These are phyloP conservation scores for Chelonus formosanus DNA, from an alignment of 2,888 invertebrate species.

Conservation along the genomic window DNA sequence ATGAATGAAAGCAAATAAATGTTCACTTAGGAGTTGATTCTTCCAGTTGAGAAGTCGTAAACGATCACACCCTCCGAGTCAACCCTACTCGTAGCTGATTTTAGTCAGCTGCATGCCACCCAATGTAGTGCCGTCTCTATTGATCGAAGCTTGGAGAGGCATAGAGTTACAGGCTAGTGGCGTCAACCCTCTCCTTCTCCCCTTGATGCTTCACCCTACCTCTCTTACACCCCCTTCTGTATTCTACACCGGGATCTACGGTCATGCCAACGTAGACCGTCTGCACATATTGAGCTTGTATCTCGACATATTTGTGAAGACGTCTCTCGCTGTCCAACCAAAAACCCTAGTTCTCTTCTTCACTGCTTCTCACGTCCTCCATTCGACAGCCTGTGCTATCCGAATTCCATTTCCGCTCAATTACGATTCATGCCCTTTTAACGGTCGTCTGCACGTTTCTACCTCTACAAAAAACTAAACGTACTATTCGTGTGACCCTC, in stretches of 20 bases:
- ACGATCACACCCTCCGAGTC: conserved; percentile 8
- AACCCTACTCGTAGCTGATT: conserved; percentile 43
- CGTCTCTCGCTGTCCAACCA: conserved; percentile 32
- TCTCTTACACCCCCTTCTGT: conserved; percentile 5
- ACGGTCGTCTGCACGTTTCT: too few relatives aligned
- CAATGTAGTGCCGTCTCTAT: conserved; percentile 58
- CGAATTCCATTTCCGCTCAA: conserved; percentile 60
- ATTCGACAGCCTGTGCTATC: conserved; percentile 49
- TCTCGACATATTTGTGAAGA: conserved; percentile 25
- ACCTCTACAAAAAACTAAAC: too few relatives aligned
- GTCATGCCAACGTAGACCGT: conserved; percentile 20
- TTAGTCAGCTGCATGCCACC: conserved; percentile 54
- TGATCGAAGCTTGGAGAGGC: conserved; percentile 58
- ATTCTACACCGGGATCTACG: conserved; percentile 13
- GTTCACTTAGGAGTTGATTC: conserved; percentile 5
- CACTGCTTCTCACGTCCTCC: conserved; percentile 31
- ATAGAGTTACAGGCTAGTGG: conserved; percentile 62
- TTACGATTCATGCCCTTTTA: conserved; percentile 55
- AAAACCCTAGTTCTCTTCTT: conserved; percentile 12
- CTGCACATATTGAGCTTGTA: conserved; percentile 16
- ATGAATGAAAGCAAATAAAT: conserved; percentile 5
- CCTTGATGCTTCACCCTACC: conserved; percentile 30
- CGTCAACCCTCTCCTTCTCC: conserved; percentile 51
- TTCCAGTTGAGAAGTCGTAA: neutral
- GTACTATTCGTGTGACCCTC: too few relatives aligned